phyloP scores from a whole-genome alignment of 2,797 vertebrate genomes.

The Gambusia yucatana region DNA sequence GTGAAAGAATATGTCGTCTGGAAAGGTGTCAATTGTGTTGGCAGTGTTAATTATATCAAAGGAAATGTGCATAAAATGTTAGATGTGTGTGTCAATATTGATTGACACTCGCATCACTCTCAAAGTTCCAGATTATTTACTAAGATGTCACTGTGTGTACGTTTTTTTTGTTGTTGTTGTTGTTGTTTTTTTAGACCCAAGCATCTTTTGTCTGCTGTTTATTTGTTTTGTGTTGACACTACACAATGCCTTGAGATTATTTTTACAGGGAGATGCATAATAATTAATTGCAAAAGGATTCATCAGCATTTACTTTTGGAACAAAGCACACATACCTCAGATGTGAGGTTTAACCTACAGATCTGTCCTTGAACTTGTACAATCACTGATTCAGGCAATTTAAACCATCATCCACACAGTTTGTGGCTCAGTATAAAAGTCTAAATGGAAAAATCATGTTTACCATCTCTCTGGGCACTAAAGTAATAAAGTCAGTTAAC shows the following conservation, averaged over 20 bases:
- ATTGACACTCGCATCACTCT: not conserved
- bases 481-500: not conserved
- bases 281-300: not conserved
- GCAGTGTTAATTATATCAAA: not conserved
- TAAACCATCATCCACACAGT: not conserved
- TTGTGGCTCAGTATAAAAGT: not conserved
- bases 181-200: not conserved
- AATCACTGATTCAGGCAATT: not conserved
- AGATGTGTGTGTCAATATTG: not conserved
- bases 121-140: not conserved
- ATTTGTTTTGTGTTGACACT: not conserved
- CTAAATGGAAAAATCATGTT: not conserved
- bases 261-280: not conserved
- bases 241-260: not conserved
- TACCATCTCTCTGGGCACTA: not conserved
- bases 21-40: conserved; percentile 2
- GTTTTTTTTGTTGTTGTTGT: too few species aligned
- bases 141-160: not conserved
- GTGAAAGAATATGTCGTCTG: conserved; percentile 5
- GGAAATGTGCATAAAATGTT: not conserved
- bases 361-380: not conserved
- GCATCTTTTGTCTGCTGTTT: not conserved
- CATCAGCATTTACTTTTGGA: not conserved
- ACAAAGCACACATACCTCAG: not conserved
- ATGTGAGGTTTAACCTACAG: not conserved